These are phyloP conservation scores for Vanessa atalanta DNA, from an alignment of 1,140 invertebrate species.

Conservation along the genomic window DNA sequence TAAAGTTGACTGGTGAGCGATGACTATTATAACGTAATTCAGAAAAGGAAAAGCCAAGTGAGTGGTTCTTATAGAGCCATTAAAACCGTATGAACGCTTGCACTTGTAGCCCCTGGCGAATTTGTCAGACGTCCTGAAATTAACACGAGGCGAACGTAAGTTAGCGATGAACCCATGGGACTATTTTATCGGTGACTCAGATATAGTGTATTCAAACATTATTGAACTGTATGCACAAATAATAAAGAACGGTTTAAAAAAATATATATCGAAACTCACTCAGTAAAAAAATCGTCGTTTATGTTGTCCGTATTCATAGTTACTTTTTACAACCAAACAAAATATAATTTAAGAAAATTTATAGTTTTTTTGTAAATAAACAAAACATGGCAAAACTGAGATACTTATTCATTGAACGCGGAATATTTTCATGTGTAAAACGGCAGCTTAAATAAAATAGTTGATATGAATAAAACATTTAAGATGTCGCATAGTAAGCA, in stretches of 20 bases:
- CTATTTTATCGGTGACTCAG: slow-evolving; percentile 53
- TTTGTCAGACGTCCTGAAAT: slow-evolving; percentile 67
- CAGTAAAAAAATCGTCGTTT: too few species aligned
- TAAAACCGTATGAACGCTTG: slow-evolving; percentile 21
- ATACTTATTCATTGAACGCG: slow-evolving; percentile 2
- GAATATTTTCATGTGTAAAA: slow-evolving; percentile 13
- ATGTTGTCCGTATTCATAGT: too few species aligned
- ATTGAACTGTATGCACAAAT: neutral
- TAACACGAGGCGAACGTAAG: slow-evolving; percentile 70
- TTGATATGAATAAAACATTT: slow-evolving; percentile 16
- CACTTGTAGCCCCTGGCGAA: slow-evolving; percentile 46
- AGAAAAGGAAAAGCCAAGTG: slow-evolving; percentile 15
- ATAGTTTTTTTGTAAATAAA: neutral
- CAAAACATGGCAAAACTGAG: neutral
- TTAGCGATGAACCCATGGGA: slow-evolving; percentile 45
- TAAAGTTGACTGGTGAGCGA: slow-evolving; percentile 17
- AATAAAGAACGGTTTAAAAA: too few species aligned
- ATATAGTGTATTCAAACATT: slow-evolving; percentile 15
- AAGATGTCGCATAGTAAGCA: slow-evolving; percentile 41
- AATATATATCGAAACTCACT: neutral
- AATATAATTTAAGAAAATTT: neutral
- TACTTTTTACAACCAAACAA: too few species aligned
- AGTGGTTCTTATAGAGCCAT: slow-evolving; percentile 20
- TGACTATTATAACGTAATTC: slow-evolving; percentile 18
- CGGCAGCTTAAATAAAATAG: slow-evolving; percentile 6